Evolutionary conservation across 2,113 vertebrate genomes (phyloP), one percentile per base, ranked within the genome.

Genomic region (Paraplagusia blochii): DNA sequence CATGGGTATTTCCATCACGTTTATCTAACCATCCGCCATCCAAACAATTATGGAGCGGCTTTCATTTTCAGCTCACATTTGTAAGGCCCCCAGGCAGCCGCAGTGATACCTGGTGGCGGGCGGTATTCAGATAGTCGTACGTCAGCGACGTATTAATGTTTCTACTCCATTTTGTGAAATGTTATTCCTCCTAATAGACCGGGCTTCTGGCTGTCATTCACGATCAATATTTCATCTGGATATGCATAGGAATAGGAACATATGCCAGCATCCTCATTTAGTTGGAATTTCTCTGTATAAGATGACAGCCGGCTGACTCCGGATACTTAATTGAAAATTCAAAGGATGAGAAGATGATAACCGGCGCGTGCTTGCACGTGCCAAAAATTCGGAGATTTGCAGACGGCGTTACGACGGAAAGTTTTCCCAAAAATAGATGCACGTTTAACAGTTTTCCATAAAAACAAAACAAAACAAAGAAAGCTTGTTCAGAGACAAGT

Each of bases 21-120:
- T 82, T 77, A 74, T 81, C 84, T 74, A 69, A 76, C 69, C 84
- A 74, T 75, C 69, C 74, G 58, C 66, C 66, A 63, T 70, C 72
- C 68, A 72, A 81, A 82, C 69, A 73, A 73, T 80, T 76, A 71
- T 55, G 61, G 72, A 77, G 84, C 70, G 76, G 69, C 84, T 83
- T 84, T 82, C 81, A 79, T 83, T 88, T 81, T 81, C 77, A 46
- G 65, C 72, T 82, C 74, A 74, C 76, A 77, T 82, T 85, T 85
- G 83, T 83, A 72, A 42, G 39, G 80, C 84, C 81, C 81, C 56
- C 10, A 69, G 85, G 87, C 85, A 65, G 66, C 73, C 69, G 38
- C 72, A 74, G 72, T 71, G 79, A 82, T 84, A 81, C 77, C 68
- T 76, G 50, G 73, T 83, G 79, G 80, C 76, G 78, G 77, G 58